Evolutionary conservation across 2,888 invertebrate genomes (phyloP).

Genomic region (Torymus tubicola): DNA sequence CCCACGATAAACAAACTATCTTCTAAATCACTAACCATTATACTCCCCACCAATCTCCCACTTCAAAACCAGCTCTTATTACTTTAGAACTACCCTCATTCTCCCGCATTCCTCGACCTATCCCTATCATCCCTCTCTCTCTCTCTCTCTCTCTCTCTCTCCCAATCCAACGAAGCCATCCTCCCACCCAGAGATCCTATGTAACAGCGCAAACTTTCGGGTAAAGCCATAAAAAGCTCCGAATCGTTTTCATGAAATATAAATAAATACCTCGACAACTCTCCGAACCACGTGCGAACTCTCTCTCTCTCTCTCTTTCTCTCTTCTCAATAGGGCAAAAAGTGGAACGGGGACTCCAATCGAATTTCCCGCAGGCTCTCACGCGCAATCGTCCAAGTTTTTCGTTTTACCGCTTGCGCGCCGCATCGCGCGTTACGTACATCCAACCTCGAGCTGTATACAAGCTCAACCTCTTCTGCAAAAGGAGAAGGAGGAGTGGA

Average conservation of each 20-base stretch:
- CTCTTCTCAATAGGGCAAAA: constrained; percentile 41
- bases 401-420: constrained; percentile 30
- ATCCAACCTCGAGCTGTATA: constrained; percentile 1
- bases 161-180: no score
- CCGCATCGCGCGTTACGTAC: not conserved
- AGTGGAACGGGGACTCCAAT: constrained; percentile 31
- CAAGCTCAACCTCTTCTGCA: not conserved
- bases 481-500: not conserved
- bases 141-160: no score
- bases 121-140: no score
- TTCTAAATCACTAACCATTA: no score
- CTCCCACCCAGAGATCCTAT: no score
- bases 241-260: constrained; percentile 42
- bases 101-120: no score
- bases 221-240: constrained; percentile 25
- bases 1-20: no score
- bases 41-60: no score
- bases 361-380: constrained; percentile 37
- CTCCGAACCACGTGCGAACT: constrained; percentile 43
- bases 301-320: not conserved
- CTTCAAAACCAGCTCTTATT: no score
- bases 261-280: constrained; percentile 36
- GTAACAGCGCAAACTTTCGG: no score
- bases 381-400: constrained; percentile 43
- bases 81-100: no score